Evolutionary conservation across 2,888 invertebrate genomes (phyloP).

Genomic region (Unio delphinus): DNA sequence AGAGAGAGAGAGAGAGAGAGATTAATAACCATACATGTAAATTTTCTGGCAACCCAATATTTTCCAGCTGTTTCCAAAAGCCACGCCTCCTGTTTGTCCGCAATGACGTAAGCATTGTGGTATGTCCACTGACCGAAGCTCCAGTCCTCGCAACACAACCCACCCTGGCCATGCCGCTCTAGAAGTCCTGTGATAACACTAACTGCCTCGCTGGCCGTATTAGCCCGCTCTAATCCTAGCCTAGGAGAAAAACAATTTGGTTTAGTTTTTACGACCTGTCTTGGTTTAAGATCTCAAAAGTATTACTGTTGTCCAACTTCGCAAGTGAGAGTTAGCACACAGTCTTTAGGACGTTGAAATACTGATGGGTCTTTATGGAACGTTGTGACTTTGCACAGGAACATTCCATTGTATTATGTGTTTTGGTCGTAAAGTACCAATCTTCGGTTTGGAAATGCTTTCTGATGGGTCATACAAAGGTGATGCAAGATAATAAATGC

Average conservation of each 20-base stretch:
- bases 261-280: neutral
- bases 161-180: conserved; percentile 81
- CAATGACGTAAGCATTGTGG: conserved; percentile 84
- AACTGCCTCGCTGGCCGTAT: conserved; percentile 79
- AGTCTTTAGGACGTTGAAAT: too few relatives aligned
- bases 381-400: too few relatives aligned
- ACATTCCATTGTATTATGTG: too few relatives aligned
- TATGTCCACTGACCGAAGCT: conserved; percentile 82
- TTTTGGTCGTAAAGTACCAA: too few relatives aligned
- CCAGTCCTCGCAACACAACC: conserved; percentile 78
- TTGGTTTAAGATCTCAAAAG: too few relatives aligned
- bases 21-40: conserved; percentile 73
- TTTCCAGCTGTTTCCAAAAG: conserved; percentile 84
- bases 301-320: too few relatives aligned
- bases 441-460: too few relatives aligned
- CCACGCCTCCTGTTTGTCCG: conserved; percentile 83
- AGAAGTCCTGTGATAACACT: conserved; percentile 79
- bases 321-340: too few relatives aligned
- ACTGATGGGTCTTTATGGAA: too few relatives aligned
- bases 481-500: too few relatives aligned
- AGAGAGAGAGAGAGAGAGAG: too few relatives aligned
- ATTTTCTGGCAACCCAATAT: conserved; percentile 83
- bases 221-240: conserved; percentile 80
- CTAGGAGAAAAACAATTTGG: conserved; percentile 70
- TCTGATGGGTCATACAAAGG: too few relatives aligned